phyloP scores from a whole-genome alignment of 2,888 invertebrate genomes.

The Eumacrocentrus americanus region DNA sequence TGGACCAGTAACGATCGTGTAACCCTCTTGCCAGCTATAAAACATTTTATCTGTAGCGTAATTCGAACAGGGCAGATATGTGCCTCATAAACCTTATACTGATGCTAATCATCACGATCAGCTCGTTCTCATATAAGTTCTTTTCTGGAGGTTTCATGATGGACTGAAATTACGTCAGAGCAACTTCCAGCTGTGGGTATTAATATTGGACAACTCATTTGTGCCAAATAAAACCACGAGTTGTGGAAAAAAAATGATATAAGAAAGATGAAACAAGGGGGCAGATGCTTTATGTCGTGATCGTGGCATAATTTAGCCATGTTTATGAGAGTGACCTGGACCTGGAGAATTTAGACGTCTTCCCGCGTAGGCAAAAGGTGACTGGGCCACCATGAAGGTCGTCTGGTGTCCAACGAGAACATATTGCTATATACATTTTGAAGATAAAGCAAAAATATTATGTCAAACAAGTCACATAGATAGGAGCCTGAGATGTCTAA shows the following conservation, averaged over 20 bases:
- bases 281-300: conserved; percentile 32
- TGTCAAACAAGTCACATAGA: too few species aligned
- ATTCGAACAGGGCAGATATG: neutral
- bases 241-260: neutral
- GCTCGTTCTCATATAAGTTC: too few species aligned
- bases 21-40: neutral
- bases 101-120: neutral
- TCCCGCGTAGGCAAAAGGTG: conserved; percentile 1
- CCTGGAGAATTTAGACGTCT: conserved; percentile 21
- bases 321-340: conserved; percentile 37
- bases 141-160: too few species aligned
- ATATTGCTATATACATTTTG: conserved; percentile 11
- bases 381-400: conserved; percentile 19
- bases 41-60: neutral
- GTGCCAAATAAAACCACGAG: neutral
- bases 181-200: too few species aligned
- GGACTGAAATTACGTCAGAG: too few species aligned
- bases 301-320: conserved; percentile 41
- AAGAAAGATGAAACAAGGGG: conserved; percentile 8
- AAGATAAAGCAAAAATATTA: conserved; percentile 2
- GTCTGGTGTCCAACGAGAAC: conserved; percentile 12
- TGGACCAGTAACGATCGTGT: neutral
- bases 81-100: neutral
- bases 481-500: too few species aligned
- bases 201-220: too few species aligned